Conservation (phyloP, 1,140 invertebrate species). For the Scaptomyza pallida region DNA sequence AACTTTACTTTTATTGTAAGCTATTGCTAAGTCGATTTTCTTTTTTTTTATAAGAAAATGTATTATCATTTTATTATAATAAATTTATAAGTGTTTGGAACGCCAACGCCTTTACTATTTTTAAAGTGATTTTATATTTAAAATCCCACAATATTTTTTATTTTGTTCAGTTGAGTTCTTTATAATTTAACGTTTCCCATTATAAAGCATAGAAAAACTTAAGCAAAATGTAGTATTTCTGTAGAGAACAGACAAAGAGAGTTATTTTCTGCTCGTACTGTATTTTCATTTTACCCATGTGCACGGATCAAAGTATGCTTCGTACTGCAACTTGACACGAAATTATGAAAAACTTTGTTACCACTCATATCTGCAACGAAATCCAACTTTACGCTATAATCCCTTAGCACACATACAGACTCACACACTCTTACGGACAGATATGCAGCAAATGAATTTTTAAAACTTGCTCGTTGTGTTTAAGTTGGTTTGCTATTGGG, state of each 20-base stretch:
- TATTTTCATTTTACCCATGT: not conserved
- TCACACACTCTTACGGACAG: conserved; percentile 8
- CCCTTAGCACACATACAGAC: conserved; percentile 5
- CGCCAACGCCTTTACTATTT: too few relatives aligned
- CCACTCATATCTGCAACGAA: conserved; percentile 9
- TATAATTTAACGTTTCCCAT: not conserved
- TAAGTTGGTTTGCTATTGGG: conserved; percentile 12
- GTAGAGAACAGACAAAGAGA: not conserved
- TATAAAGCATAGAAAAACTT: not conserved
- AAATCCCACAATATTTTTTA: too few relatives aligned
- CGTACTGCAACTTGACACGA: conserved; percentile 36
- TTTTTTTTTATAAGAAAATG: too few relatives aligned
- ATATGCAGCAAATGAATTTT: conserved; percentile 66
- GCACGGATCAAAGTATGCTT: conserved; percentile 23
- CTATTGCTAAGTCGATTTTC: too few relatives aligned
- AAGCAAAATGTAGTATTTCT: not conserved
- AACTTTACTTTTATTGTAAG: too few relatives aligned
- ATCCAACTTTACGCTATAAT: conserved; percentile 25
- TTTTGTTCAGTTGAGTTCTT: not conserved
- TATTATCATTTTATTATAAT: too few relatives aligned
- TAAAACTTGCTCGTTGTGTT: conserved; percentile 27
- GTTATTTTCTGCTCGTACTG: not conserved
- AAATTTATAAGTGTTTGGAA: too few relatives aligned
- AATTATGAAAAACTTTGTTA: conserved; percentile 50
- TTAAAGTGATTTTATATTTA: too few relatives aligned